Evolutionary conservation across 1,140 invertebrate genomes (phyloP).

Genomic region (Drosophila willistoni): DNA sequence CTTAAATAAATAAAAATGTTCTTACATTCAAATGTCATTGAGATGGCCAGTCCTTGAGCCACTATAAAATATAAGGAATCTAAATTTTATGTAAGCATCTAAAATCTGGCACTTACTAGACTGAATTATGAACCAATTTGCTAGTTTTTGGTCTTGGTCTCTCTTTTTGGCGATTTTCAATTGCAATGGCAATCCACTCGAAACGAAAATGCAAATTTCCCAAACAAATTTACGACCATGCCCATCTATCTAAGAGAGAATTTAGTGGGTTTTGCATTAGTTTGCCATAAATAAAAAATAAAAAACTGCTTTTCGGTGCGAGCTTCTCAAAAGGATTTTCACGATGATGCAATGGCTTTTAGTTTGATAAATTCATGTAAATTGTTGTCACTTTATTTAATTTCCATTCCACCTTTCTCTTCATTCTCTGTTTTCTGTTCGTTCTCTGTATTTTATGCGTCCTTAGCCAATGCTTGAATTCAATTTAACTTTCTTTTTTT

Average conservation of each 20-base stretch:
- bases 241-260: neutral
- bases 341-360: slow-evolving; percentile 34
- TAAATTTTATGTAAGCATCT: neutral
- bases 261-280: slow-evolving; percentile 1
- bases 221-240: slow-evolving; percentile 1
- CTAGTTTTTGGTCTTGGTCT: neutral
- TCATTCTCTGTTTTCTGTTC: neutral
- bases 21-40: no score
- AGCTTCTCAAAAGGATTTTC: neutral
- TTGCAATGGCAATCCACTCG: neutral
- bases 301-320: neutral
- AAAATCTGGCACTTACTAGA: slow-evolving; percentile 4
- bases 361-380: slow-evolving; percentile 25
- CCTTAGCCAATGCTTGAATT: slow-evolving; percentile 35
- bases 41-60: neutral
- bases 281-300: slow-evolving; percentile 5
- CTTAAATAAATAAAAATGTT: no score
- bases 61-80: neutral
- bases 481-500: slow-evolving; percentile 44
- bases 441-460: slow-evolving; percentile 30
- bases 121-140: slow-evolving; percentile 6
- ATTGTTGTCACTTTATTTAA: slow-evolving; percentile 41
- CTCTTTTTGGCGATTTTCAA: neutral
- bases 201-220: neutral
- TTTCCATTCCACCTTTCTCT: slow-evolving; percentile 4